These are phyloP conservation scores for Uropsilus gracilis DNA, from an alignment of 2,113 vertebrate species.

Conservation along the genomic window DNA sequence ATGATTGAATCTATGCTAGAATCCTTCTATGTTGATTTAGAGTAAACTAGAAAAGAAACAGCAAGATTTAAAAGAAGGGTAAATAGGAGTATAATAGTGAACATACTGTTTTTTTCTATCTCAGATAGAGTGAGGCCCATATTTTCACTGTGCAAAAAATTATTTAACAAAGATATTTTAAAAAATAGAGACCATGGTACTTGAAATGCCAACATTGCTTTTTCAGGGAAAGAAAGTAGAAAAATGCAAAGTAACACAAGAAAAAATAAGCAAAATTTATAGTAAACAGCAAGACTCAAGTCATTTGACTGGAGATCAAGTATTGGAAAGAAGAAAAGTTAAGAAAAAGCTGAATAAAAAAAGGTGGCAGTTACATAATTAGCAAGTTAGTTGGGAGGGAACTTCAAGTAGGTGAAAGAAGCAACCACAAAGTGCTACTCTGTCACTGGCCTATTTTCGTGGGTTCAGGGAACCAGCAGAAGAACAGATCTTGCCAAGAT, in stretches of 20 bases:
- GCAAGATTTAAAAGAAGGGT: not conserved
- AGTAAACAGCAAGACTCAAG: not conserved
- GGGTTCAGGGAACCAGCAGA: not conserved
- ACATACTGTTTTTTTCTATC: not conserved
- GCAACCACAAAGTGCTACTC: not conserved
- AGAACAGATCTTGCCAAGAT: not conserved
- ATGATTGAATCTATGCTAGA: not conserved
- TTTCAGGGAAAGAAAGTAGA: not conserved
- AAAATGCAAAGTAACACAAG: conserved; percentile 3
- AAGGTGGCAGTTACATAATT: not conserved
- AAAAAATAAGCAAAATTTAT: not conserved
- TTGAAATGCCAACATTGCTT: not conserved
- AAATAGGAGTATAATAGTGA: not conserved
- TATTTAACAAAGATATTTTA: not conserved
- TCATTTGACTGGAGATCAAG: not conserved
- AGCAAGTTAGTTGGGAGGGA: not conserved
- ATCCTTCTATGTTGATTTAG: not conserved
- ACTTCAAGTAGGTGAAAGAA: not conserved
- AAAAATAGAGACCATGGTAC: not conserved
- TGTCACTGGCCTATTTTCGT: not conserved
- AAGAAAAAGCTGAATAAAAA: not conserved
- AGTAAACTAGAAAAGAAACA: conserved; percentile 2
- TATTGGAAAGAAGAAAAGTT: conserved; percentile 17
- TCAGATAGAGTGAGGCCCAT: not conserved
- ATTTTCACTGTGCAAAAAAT: not conserved